Conservation (phyloP, 2,888 invertebrate genomes). For the Nebria salina region DNA sequence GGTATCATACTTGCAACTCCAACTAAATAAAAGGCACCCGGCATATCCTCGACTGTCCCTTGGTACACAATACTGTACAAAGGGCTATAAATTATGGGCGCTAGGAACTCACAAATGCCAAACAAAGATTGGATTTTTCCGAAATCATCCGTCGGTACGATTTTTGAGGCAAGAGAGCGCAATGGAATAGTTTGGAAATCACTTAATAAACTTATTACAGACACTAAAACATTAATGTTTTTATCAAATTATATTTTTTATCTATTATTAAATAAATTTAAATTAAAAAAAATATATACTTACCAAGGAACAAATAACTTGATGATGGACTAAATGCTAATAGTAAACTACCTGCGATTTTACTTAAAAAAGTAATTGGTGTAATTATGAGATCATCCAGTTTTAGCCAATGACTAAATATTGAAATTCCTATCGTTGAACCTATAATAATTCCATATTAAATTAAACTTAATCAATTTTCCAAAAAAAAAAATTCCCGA, state of each 20-base stretch:
- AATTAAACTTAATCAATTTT: no score
- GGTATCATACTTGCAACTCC: slow-evolving; percentile 65
- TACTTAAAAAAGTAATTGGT: slow-evolving; percentile 30
- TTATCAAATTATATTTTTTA: background rate
- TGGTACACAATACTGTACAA: slow-evolving; percentile 68
- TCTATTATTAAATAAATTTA: background rate
- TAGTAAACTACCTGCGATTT: slow-evolving; percentile 20
- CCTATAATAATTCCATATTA: slow-evolving; percentile 12
- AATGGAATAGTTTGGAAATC: slow-evolving; percentile 58
- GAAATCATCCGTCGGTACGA: slow-evolving; percentile 59
- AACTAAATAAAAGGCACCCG: slow-evolving; percentile 68
- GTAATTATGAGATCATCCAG: slow-evolving; percentile 32
- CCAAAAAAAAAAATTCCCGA: no score
- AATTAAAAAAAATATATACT: background rate
- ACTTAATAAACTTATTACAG: slow-evolving; percentile 57
- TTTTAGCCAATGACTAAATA: slow-evolving; percentile 36
- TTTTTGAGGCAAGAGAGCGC: slow-evolving; percentile 59
- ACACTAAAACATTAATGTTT: slow-evolving; percentile 21
- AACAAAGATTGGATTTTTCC: slow-evolving; percentile 66
- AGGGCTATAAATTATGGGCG: slow-evolving; percentile 67
- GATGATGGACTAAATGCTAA: slow-evolving; percentile 28
- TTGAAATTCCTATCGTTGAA: slow-evolving; percentile 24
- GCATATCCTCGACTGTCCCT: slow-evolving; percentile 63
- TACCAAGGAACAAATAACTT: slow-evolving; percentile 31
- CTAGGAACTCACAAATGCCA: slow-evolving; percentile 69